A percentile compares a stretch with the other conserved stretches of the same genome.
Conservation (phyloP, 1,140 invertebrate species). For the Zelostemma sp. region DNA sequence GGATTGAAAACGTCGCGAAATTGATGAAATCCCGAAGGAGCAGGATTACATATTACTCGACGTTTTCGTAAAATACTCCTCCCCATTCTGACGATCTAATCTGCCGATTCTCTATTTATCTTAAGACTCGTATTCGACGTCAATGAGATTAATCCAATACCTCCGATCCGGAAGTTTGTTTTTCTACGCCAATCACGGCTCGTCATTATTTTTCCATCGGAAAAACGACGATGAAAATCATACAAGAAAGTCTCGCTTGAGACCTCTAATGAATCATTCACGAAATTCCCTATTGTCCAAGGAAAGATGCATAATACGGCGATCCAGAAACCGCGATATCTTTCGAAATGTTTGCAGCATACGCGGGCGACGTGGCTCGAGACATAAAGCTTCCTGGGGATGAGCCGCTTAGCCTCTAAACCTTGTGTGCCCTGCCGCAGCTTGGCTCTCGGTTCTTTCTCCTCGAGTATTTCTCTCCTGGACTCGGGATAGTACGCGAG, state of each 20-base stretch:
- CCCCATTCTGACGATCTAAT: conserved; percentile 57
- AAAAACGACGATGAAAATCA: too few relatives aligned
- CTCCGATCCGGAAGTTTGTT: conserved; percentile 4
- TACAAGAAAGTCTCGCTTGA: too few relatives aligned
- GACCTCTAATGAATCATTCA: conserved; percentile 44
- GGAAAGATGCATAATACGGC: conserved; percentile 43
- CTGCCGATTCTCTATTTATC: conserved; percentile 59
- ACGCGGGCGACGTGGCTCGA: conserved; percentile 57
- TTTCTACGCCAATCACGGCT: conserved; percentile 9
- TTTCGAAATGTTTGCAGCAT: conserved; percentile 61
- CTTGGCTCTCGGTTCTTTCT: conserved; percentile 27
- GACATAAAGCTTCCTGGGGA: conserved; percentile 66
- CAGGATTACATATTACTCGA: conserved; percentile 54
- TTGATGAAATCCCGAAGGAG: conserved; percentile 54
- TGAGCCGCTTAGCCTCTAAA: conserved; percentile 70
- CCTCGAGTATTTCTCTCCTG: conserved; percentile 33
- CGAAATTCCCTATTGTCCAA: conserved; percentile 34
- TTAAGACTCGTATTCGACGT: conserved; percentile 55
- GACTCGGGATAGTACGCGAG: conserved; percentile 24
- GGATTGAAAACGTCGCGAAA: conserved; percentile 47
- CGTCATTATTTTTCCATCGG: too few relatives aligned
- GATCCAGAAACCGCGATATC: conserved; percentile 55
- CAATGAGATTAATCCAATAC: too few relatives aligned
- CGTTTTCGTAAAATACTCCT: conserved; percentile 33
- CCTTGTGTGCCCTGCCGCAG: conserved; percentile 62